These are phyloP conservation scores for Clanis bilineata DNA, from an alignment of 2,888 invertebrate species.

Conservation along the genomic window DNA sequence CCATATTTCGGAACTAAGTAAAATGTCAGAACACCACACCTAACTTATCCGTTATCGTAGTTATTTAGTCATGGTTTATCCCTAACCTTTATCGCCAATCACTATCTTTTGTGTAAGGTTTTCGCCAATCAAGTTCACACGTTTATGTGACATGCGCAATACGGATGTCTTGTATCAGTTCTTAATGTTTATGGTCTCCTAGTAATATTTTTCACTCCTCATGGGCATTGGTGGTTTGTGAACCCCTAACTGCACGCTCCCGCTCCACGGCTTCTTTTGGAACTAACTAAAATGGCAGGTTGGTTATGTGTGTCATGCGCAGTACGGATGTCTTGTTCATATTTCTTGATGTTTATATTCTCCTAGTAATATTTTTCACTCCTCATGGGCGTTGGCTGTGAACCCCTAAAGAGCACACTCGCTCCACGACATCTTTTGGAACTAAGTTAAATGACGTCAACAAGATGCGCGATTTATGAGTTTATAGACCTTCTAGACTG, in stretches of 20 bases:
- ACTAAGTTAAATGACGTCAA: too few species aligned
- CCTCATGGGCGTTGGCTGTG: neutral
- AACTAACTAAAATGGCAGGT: too few species aligned
- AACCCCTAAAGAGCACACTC: too few species aligned
- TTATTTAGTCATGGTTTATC: too few species aligned
- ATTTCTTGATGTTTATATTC: neutral
- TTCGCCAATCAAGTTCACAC: neutral
- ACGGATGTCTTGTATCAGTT: neutral
- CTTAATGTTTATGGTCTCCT: neutral
- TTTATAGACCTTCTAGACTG: too few species aligned
- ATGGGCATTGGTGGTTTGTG: neutral
- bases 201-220: neutral
- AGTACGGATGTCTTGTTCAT: neutral
- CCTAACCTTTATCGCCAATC: neutral
- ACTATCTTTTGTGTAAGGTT: neutral
- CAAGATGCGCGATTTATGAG: too few species aligned
- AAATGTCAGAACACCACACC: neutral
- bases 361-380: neutral
- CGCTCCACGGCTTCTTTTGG: too few species aligned
- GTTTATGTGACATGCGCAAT: neutral
- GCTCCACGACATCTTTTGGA: too few species aligned
- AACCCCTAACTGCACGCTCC: too few species aligned
- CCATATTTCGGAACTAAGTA: too few species aligned
- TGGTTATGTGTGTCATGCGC: neutral
- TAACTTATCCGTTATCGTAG: too few species aligned